Conservation (phyloP, 2,888 invertebrate species). For the Megaustenia siamemsis region DNA sequence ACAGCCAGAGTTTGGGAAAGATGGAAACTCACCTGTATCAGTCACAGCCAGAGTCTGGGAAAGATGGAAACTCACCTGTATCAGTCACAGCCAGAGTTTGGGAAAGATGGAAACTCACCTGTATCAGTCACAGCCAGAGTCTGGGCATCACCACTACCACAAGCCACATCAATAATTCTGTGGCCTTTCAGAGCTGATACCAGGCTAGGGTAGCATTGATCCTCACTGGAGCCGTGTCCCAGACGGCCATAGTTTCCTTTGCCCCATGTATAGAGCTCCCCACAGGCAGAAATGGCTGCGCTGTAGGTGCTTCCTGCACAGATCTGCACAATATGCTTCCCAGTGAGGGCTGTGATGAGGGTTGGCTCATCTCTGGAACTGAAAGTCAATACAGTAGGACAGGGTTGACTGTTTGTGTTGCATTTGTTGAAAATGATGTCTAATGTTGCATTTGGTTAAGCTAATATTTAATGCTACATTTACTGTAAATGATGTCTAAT, state of each 20-base stretch:
- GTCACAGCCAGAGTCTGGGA: too few species aligned
- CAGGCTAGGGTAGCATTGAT: conserved; percentile 92
- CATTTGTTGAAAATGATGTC: too few species aligned
- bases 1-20: too few species aligned
- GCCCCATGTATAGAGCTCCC: conserved; percentile 97
- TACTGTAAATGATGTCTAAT: too few species aligned
- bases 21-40: too few species aligned
- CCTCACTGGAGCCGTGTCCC: conserved; percentile 96
- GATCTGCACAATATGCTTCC: conserved; percentile 89
- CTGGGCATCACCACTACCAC: conserved; percentile 97
- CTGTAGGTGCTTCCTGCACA: conserved; percentile 97
- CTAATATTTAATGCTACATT: too few species aligned
- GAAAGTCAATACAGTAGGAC: too few species aligned
- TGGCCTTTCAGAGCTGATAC: conserved; percentile 81
- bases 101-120: conserved; percentile 83
- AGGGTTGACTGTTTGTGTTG: too few species aligned
- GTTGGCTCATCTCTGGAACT: conserved; percentile 89
- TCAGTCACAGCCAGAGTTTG: neutral
- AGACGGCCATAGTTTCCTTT: conserved; percentile 95
- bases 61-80: too few species aligned
- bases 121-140: conserved; percentile 96
- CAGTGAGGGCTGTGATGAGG: conserved; percentile 89
- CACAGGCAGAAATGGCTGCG: conserved; percentile 91
- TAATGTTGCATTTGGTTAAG: too few species aligned
- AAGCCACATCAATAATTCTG: conserved; percentile 84